phyloP scores from a whole-genome alignment of 2,888 invertebrate species.

The Serrognathus titanus region DNA sequence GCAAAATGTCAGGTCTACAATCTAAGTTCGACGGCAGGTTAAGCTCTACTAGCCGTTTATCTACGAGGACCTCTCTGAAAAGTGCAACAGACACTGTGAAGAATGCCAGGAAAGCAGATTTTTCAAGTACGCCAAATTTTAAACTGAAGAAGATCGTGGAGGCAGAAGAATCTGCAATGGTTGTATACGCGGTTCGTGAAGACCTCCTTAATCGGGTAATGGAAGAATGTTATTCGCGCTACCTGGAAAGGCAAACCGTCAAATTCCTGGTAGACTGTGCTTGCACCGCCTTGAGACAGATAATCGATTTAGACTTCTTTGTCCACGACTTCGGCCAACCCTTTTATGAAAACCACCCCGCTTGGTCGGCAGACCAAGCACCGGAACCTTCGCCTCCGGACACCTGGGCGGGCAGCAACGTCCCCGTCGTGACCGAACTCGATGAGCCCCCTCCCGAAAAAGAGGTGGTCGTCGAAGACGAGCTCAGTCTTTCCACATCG shows the following conservation, averaged over 20 bases:
- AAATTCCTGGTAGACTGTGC: slow-evolving; percentile 17
- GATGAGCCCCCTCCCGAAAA: background rate
- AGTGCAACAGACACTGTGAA: no score
- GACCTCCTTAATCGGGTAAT: slow-evolving; percentile 14
- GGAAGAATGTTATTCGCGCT: slow-evolving; percentile 11
- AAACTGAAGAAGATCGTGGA: background rate
- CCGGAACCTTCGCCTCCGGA: slow-evolving; percentile 18
- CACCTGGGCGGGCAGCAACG: slow-evolving; percentile 21
- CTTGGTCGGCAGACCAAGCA: slow-evolving; percentile 15
- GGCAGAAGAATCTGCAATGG: background rate
- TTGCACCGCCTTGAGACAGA: slow-evolving; percentile 14
- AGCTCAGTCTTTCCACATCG: no score
- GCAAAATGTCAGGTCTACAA: no score
- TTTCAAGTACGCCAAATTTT: no score
- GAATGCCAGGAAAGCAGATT: no score
- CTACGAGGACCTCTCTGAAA: no score
- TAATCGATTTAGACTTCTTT: slow-evolving; percentile 17
- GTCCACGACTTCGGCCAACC: slow-evolving; percentile 15
- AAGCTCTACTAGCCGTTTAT: no score
- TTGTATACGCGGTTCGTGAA: slow-evolving; percentile 12
- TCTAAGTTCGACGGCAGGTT: no score
- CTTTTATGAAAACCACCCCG: slow-evolving; percentile 8
- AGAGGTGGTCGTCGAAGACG: background rate
- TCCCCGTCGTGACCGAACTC: slow-evolving; percentile 4
- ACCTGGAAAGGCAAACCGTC: slow-evolving; percentile 13